Evolutionary conservation across 2,888 invertebrate species (phyloP), one percentile per base, ranked within the genome.

Genomic region (Microchrysa polita): DNA sequence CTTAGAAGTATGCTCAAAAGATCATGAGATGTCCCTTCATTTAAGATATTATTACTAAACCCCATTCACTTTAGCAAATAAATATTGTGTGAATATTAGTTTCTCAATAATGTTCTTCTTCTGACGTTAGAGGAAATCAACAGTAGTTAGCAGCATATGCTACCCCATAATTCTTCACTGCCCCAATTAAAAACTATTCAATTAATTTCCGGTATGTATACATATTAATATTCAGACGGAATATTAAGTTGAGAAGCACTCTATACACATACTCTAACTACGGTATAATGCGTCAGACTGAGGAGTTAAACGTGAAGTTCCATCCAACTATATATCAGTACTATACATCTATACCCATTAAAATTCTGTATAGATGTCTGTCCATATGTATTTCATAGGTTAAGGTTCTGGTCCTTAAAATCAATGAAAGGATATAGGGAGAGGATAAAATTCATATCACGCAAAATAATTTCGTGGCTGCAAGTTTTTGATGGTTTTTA

Each of bases 171-270:
- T 48, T 48, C 48, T 48, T 2, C 48, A 34, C 27, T 60, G 40
- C 34, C n/a, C 40, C 61, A 34, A 42, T 42, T 61, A 22, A 22
- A 34, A 42, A 42, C 61, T 61, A 42, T 61, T 34, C 42, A 42
- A 34, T 61, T 61, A 61, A 61, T 61, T 61, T 40, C 61, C 40
- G 61, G 22, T 40, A n/a, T n/a, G n/a, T n/a, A n/a, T n/a, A n/a
- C n/a, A n/a, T n/a, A 61, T 61, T 61, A 61, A 61, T 61, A 61
- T 61, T 61, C 61, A 61, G 61, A 9, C 5, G 42, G 61, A 61
- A 40, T 61, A 61, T n/a, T 61, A 16, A 42, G 40, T 34, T 16
- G 14, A 16, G 61, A 18, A 40, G 61, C 61, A 12, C 61, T 61
- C n/a, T 61, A 9, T 61, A 18, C 61, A 61, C n/a, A 42, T 61